Evolutionary conservation across 2,113 vertebrate genomes (phyloP).

Genomic region (Grammomys dolichurus): DNA sequence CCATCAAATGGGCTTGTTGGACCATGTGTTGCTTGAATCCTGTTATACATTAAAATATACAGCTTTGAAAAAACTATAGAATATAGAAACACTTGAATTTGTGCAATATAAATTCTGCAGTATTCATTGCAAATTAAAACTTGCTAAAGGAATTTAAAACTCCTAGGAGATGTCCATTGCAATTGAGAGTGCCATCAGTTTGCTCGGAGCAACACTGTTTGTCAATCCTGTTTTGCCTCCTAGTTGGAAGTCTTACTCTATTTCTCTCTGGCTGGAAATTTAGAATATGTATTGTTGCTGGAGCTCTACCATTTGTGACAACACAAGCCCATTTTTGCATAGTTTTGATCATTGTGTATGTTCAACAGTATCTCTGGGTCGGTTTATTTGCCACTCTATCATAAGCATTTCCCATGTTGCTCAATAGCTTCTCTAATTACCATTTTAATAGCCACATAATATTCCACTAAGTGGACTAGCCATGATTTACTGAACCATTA

Average conservation of each 20-base stretch:
- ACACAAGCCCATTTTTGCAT: background rate
- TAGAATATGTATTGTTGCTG: background rate
- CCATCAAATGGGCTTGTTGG: background rate
- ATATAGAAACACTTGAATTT: background rate
- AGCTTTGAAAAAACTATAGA: background rate
- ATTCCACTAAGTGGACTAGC: slow-evolving; percentile 60
- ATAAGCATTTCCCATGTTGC: slow-evolving; percentile 34
- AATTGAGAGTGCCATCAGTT: background rate
- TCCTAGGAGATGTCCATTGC: background rate
- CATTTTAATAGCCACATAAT: slow-evolving; percentile 73
- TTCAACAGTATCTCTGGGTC: slow-evolving; percentile 1
- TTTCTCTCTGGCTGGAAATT: background rate
- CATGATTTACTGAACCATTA: slow-evolving; percentile 57
- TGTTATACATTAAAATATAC: background rate
- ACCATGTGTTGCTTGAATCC: background rate
- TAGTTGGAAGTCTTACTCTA: background rate
- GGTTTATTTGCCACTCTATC: slow-evolving; percentile 47
- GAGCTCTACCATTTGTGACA: background rate
- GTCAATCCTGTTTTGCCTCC: background rate
- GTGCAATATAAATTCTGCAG: background rate
- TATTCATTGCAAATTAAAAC: background rate
- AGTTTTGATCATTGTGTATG: slow-evolving; percentile 21
- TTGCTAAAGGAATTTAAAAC: slow-evolving; percentile 2
- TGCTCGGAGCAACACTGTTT: background rate
- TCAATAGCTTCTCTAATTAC: slow-evolving; percentile 52